Percentiles rank a stretch among this genome's conserved stretches.
phyloP scores from a whole-genome alignment of 2,797 vertebrate genomes.

The Decapterus maruadsi region DNA sequence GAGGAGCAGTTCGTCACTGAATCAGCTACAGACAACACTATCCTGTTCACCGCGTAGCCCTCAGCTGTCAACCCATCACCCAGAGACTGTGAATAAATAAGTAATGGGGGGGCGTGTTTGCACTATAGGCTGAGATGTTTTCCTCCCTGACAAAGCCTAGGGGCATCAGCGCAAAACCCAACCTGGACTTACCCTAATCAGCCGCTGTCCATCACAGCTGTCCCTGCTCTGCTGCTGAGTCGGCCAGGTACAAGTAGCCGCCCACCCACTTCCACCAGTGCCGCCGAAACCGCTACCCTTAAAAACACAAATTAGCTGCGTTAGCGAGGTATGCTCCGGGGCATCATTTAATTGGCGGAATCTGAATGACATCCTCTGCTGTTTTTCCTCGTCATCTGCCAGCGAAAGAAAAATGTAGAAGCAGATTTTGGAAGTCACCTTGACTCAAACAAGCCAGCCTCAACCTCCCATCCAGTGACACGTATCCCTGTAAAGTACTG shows the following conservation, averaged over 20 bases:
- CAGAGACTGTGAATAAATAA: conserved; percentile 72
- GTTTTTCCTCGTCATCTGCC: conserved; percentile 39
- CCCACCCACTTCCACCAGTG: conserved; percentile 31
- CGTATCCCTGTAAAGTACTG: background rate
- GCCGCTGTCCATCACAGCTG: conserved; percentile 77
- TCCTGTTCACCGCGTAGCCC: conserved; percentile 52
- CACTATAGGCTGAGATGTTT: conserved; percentile 66
- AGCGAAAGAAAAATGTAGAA: conserved; percentile 26
- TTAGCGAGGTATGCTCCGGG: conserved; percentile 74
- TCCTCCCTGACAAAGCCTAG: conserved; percentile 74
- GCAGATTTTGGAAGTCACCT: conserved; percentile 60
- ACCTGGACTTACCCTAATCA: conserved; percentile 79
- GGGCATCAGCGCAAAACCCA: conserved; percentile 62
- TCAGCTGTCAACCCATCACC: conserved; percentile 71
- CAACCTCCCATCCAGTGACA: conserved; percentile 21
- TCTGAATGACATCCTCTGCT: conserved; percentile 61
- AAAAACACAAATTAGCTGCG: conserved; percentile 74
- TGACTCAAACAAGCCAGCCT: conserved; percentile 32
- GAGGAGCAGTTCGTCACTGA: conserved; percentile 25
- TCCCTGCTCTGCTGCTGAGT: conserved; percentile 50
- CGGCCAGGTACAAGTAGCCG: conserved; percentile 30
- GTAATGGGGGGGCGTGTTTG: conserved; percentile 59
- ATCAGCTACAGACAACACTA: conserved; percentile 60
- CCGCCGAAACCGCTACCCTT: conserved; percentile 51
- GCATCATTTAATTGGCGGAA: conserved; percentile 81